Evolutionary conservation across 2,113 vertebrate genomes (phyloP), one percentile per base, ranked within the genome.

Genomic region (Plecotus auritus): DNA sequence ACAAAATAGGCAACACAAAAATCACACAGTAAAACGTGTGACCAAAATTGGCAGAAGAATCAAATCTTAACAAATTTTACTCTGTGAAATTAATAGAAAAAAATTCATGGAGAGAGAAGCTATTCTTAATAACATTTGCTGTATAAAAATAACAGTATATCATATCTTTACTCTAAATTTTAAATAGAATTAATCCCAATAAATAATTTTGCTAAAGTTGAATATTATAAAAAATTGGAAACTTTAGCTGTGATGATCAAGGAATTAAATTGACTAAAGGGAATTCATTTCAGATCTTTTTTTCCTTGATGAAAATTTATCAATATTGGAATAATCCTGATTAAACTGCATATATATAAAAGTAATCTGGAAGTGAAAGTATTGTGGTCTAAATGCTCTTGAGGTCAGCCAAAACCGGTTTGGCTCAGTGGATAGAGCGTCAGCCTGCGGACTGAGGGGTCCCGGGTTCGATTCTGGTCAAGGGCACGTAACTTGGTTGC

Each of bases 141-240:
- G 26, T 83, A 7, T 88, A 72, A 88, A 91, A 89, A 86, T 14
- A 16, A 69, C 20, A 54, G 4, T 66, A 11, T 85, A 28, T 76
- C 28, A 26, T 83, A 91, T 78, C 40, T 70, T 86, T 26, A 77
- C 6, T 51, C 42, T 90, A 35, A 49, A 66, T 93, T 49, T 51
- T 78, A 94, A 92, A 70, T 92, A 85, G 47, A 88, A 94, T 90
- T 37, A 77, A 56, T 66, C 13, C 8, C n/a, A 77, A 59, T 91
- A 40, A 96, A 32, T 67, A 73, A 20, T 59, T 85, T 91, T 88
- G 61, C 74, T 89, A 80, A 83, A 83, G 78, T 92, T 94, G 20
- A 56, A 64, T 77, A 54, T 72, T 87, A 47, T 56, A 13, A 74
- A 92, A 93, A 88, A 40, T 45, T 89, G n/a, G 35, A 26, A 90